Conservation (phyloP, 2,888 invertebrate species). For the Agrypnus murinus region DNA sequence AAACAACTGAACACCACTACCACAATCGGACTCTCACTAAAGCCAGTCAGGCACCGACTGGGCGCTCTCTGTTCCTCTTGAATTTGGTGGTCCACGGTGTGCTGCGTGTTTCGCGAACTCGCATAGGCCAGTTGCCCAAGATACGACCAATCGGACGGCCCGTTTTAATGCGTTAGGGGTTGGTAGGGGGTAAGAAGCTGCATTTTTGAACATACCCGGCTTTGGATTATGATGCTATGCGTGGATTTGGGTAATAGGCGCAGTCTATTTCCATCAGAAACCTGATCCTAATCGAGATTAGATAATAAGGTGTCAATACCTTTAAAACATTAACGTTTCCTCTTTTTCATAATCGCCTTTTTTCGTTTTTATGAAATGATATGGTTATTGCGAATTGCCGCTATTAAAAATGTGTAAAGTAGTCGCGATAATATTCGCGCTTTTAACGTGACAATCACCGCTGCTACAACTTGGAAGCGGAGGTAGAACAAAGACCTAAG, state of each 20-base stretch:
- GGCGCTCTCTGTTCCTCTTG: constrained; percentile 62
- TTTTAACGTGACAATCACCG: neutral
- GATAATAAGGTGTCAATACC: constrained; percentile 50
- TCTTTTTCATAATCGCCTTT: constrained; percentile 24
- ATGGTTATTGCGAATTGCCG: constrained; percentile 32
- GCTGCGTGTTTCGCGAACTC: constrained; percentile 69
- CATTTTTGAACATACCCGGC: constrained; percentile 67
- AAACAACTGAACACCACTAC: constrained; percentile 34
- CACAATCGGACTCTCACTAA: constrained; percentile 43
- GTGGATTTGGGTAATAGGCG: constrained; percentile 52
- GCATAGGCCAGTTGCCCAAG: constrained; percentile 64
- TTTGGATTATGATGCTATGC: constrained; percentile 55
- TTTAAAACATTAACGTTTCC: constrained; percentile 28
- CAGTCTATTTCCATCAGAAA: constrained; percentile 50
- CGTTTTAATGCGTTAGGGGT: constrained; percentile 67
- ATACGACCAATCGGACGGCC: constrained; percentile 68
- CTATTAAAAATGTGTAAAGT: neutral
- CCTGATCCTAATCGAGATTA: constrained; percentile 47
- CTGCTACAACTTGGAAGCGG: constrained; percentile 26
- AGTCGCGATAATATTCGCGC: constrained; percentile 20
- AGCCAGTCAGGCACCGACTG: constrained; percentile 66
- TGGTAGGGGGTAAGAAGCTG: constrained; percentile 69
- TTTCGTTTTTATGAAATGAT: constrained; percentile 16
- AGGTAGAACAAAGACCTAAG: constrained; percentile 31
- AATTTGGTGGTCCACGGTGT: constrained; percentile 64